Conservation (phyloP, 2,888 invertebrate genomes). For the Therioaphis trifolii region DNA sequence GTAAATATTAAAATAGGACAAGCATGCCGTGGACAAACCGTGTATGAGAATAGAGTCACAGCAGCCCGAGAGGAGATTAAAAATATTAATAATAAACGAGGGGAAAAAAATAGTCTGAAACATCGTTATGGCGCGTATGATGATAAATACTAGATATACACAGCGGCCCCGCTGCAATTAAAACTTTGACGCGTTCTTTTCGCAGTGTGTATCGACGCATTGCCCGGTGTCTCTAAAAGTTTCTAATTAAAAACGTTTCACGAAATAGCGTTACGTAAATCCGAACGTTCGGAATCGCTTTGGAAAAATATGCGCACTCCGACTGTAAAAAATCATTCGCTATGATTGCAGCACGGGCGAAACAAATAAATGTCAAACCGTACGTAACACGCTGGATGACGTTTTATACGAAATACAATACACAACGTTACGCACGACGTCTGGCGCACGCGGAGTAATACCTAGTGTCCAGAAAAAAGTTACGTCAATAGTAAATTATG, state of each 20-base stretch:
- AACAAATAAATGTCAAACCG: neutral
- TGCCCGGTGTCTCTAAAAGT: neutral
- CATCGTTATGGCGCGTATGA: neutral
- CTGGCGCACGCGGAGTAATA: no score
- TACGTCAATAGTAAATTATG: no score
- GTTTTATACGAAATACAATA: no score
- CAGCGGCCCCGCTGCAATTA: neutral
- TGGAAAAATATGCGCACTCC: no score
- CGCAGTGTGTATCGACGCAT: neutral
- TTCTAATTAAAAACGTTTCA: neutral
- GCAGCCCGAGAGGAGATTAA: neutral
- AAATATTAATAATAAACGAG: neutral
- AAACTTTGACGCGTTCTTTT: constrained; percentile 8
- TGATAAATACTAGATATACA: neutral
- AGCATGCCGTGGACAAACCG: neutral
- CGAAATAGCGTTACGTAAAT: no score
- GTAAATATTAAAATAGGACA: neutral
- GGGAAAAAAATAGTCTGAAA: neutral
- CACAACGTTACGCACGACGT: no score
- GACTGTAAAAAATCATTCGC: no score
- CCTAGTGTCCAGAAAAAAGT: no score
- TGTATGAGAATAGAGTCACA: neutral
- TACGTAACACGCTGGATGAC: no score
- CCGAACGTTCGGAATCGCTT: no score
- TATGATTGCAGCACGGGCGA: neutral